Percentiles rank a stretch among this genome's conserved stretches.
Evolutionary conservation across 2,113 vertebrate genomes (phyloP).

Genomic region (Maccullochella peelii): DNA sequence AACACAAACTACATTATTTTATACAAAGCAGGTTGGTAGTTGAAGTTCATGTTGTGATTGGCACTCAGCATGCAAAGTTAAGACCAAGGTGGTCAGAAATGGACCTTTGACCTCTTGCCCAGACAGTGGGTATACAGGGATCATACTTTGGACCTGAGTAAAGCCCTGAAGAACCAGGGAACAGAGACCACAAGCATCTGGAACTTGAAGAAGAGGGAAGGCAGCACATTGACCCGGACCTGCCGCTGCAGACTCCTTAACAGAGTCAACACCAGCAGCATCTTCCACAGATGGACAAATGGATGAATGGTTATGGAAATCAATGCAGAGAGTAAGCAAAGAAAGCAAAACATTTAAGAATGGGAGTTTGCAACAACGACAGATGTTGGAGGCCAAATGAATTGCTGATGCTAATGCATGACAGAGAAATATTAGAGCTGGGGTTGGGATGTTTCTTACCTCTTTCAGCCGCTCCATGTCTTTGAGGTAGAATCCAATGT

Average conservation of each 20-base stretch:
- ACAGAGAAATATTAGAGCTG: neutral
- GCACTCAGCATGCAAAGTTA: slow-evolving; percentile 16
- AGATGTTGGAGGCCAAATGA: neutral
- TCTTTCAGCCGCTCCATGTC: slow-evolving; percentile 99
- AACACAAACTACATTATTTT: neutral
- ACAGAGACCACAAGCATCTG: slow-evolving; percentile 81
- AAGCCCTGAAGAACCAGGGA: slow-evolving; percentile 66
- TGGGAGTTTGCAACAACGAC: neutral
- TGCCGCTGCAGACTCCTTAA: slow-evolving; percentile 90
- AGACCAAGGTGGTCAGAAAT: neutral
- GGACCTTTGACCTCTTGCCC: slow-evolving; percentile 5
- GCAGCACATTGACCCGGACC: slow-evolving; percentile 87
- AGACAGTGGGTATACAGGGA: slow-evolving; percentile 8
- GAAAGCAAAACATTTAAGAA: neutral
- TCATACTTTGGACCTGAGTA: slow-evolving; percentile 76
- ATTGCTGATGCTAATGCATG: neutral
- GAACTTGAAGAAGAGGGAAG: slow-evolving; percentile 85
- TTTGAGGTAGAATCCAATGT: slow-evolving; percentile 99
- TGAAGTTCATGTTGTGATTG: neutral
- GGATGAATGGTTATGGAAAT: slow-evolving; percentile 17
- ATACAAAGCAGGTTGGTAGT: slow-evolving; percentile 22
- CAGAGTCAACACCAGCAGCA: slow-evolving; percentile 90
- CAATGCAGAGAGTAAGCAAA: slow-evolving; percentile 28
- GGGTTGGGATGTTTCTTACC: slow-evolving; percentile 80
- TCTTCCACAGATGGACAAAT: slow-evolving; percentile 76